phyloP scores from a whole-genome alignment of 2,113 vertebrate species.

The Pseudorectes ferrugineus region DNA sequence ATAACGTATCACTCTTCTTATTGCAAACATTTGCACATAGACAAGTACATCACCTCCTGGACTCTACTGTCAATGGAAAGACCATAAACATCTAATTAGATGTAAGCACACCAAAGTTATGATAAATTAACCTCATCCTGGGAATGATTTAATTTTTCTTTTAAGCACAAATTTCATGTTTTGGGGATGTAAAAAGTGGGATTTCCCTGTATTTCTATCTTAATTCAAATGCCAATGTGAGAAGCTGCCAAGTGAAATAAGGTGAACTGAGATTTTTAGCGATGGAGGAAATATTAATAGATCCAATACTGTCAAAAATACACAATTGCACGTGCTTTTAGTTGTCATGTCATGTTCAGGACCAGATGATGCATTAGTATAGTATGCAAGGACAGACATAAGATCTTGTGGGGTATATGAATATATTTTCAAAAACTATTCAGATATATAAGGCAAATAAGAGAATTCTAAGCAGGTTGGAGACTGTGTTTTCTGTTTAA shows the following conservation, averaged over 20 bases:
- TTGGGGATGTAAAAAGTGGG: background rate
- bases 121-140: background rate
- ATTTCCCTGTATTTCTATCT: background rate
- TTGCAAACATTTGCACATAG: background rate
- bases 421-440: background rate
- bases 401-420: background rate
- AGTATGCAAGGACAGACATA: background rate
- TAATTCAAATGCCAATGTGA: background rate
- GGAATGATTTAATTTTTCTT: background rate
- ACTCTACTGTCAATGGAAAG: background rate
- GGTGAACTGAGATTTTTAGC: background rate
- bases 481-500: background rate
- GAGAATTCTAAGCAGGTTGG: background rate
- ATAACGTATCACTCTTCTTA: background rate
- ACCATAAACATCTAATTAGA: background rate
- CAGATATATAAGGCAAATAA: background rate
- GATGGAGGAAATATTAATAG: background rate
- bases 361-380: accelerated
- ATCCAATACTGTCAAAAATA: background rate
- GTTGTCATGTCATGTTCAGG: background rate
- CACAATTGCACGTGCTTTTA: accelerated
- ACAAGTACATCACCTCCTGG: background rate
- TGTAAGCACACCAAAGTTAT: background rate
- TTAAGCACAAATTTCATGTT: background rate
- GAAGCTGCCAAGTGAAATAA: background rate